phyloP scores from a whole-genome alignment of 2,888 invertebrate species.

The Branchellion lobata region DNA sequence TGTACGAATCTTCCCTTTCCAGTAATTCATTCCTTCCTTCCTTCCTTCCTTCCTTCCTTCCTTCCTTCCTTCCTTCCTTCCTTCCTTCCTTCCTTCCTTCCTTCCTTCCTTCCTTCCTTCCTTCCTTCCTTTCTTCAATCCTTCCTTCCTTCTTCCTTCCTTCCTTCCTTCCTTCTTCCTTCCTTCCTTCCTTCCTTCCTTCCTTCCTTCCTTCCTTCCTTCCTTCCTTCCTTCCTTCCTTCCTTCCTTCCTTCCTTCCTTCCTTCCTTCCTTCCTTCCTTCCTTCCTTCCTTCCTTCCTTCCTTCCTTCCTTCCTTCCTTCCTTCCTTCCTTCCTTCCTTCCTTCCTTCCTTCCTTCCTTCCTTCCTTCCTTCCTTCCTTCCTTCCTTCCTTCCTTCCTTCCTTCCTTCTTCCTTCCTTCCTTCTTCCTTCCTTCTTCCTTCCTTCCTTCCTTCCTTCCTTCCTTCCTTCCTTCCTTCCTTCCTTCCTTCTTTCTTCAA shows the following conservation, averaged over 20 bases:
- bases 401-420: slow-evolving; percentile 34
- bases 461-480: slow-evolving; percentile 27
- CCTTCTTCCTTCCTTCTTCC: slow-evolving; percentile 16
- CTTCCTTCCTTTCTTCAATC: not conserved
- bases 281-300: slow-evolving; percentile 9
- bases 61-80: slow-evolving; percentile 9
- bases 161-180: slow-evolving; percentile 10
- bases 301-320: slow-evolving; percentile 10
- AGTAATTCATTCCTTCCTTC: no score
- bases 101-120: slow-evolving; percentile 9
- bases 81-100: slow-evolving; percentile 8
- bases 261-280: slow-evolving; percentile 9
- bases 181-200: slow-evolving; percentile 9
- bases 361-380: slow-evolving; percentile 23
- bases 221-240: slow-evolving; percentile 9
- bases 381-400: slow-evolving; percentile 41
- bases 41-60: slow-evolving; percentile 5
- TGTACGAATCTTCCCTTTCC: no score
- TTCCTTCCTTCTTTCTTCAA: no score
- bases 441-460: slow-evolving; percentile 27
- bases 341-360: slow-evolving; percentile 34
- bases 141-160: slow-evolving; percentile 9
- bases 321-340: not conserved
- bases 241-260: slow-evolving; percentile 9
- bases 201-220: slow-evolving; percentile 9